These are phyloP conservation scores for Chaitophorus viminalis DNA, from an alignment of 2,888 invertebrate species.

Conservation along the genomic window DNA sequence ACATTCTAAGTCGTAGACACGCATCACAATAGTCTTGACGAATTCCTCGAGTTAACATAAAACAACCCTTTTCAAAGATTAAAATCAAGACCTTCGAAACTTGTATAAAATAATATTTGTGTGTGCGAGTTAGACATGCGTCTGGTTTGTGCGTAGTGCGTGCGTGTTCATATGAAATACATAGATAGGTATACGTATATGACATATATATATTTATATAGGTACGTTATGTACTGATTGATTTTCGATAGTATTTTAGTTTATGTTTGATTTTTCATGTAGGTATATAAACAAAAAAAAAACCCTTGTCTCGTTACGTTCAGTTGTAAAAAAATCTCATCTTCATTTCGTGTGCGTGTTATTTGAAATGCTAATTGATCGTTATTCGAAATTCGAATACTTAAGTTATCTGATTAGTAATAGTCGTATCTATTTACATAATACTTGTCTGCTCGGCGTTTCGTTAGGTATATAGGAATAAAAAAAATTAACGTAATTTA, in stretches of 20 bases:
- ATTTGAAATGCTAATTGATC: conserved; percentile 36
- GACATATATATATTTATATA: too few species aligned
- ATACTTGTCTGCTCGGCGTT: neutral
- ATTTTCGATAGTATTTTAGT: conserved; percentile 36
- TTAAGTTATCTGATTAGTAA: neutral
- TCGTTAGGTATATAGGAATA: neutral
- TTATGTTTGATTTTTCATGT: conserved; percentile 17
- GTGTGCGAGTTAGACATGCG: too few species aligned
- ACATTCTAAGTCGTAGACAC: neutral
- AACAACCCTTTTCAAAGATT: conserved; percentile 23
- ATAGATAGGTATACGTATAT: too few species aligned
- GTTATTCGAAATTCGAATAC: conserved; percentile 6
- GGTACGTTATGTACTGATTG: neutral
- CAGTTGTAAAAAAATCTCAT: neutral
- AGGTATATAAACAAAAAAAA: neutral
- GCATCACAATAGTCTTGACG: neutral
- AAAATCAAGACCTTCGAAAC: conserved; percentile 9
- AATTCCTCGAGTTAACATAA: neutral
- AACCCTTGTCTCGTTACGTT: neutral
- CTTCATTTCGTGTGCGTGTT: neutral
- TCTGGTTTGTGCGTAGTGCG: neutral
- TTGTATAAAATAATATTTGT: too few species aligned
- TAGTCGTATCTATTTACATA: conserved; percentile 11
- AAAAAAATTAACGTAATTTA: neutral
- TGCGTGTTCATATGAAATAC: too few species aligned